Conservation (phyloP, 2,888 invertebrate species). For the Sthenelais limicola region DNA sequence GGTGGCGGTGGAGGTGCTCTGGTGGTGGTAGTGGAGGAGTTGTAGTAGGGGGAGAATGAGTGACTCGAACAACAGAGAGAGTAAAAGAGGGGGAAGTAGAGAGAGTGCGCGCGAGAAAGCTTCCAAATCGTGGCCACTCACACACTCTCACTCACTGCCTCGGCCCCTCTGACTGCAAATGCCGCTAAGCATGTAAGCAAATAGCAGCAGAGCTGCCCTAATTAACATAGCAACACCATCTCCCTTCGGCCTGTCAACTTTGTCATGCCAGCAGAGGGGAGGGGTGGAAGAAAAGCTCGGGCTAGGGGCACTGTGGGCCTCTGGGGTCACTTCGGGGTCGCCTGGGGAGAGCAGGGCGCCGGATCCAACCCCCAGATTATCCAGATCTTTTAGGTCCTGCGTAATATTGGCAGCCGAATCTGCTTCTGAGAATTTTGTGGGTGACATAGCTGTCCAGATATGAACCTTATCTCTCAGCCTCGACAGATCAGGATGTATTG, state of each 20-base stretch:
- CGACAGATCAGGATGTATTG: too few relatives aligned
- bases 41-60: not conserved
- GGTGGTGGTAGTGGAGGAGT: not conserved
- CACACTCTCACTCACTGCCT: not conserved
- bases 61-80: not conserved
- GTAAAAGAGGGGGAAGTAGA: not conserved
- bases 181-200: constrained; percentile 40
- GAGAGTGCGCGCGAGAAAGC: not conserved
- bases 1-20: not conserved
- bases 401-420: too few relatives aligned
- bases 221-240: constrained; percentile 39
- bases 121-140: too few relatives aligned
- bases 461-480: too few relatives aligned
- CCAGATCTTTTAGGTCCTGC: too few relatives aligned
- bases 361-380: not conserved
- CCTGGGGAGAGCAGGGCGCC: not conserved
- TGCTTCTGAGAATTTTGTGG: too few relatives aligned
- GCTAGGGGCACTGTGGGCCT: not conserved
- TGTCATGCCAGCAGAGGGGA: constrained; percentile 34
- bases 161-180: constrained; percentile 32
- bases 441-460: too few relatives aligned
- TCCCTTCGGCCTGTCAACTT: constrained; percentile 23
- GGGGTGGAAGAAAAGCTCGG: not conserved
- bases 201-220: constrained; percentile 36
- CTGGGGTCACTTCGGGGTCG: not conserved